Conservation (phyloP, 2,113 vertebrate genomes). For the Falcunculus frontatus region DNA sequence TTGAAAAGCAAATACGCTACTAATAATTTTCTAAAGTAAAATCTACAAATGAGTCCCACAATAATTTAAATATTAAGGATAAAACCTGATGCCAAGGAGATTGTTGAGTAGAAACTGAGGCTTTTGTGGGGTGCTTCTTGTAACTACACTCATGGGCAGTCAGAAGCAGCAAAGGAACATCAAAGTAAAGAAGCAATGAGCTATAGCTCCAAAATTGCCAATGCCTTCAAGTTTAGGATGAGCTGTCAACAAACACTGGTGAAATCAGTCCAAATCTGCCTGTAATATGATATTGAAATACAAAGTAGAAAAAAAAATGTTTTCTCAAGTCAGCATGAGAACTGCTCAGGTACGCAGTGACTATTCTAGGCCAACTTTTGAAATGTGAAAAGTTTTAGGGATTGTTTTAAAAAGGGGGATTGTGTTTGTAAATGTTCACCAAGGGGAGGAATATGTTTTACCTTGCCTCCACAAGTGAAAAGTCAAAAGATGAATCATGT, state of each 20-base stretch:
- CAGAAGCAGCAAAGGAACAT: not conserved
- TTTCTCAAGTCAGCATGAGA: not conserved
- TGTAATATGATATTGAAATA: not conserved
- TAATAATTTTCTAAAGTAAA: not conserved
- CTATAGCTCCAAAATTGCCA: not conserved
- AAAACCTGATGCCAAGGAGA: not conserved
- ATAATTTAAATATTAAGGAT: not conserved
- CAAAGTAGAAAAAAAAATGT: not conserved
- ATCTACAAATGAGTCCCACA: not conserved
- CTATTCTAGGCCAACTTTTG: not conserved
- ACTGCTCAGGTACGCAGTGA: not conserved
- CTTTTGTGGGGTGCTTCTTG: not conserved
- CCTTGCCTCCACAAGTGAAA: slow-evolving; percentile 12
- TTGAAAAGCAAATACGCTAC: not conserved
- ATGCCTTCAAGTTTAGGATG: not conserved
- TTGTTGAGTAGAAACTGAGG: not conserved
- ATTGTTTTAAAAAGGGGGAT: not conserved
- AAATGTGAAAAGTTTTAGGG: not conserved
- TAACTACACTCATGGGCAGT: not conserved
- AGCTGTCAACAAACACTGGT: not conserved
- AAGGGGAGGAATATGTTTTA: not conserved
- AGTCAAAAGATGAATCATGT: slow-evolving; percentile 27
- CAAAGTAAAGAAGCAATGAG: not conserved
- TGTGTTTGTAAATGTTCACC: not conserved
- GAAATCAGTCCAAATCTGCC: not conserved